Evolutionary conservation across 2,113 vertebrate species (phyloP), one percentile per base, ranked within the genome.

Genomic region (Strix aluco): DNA sequence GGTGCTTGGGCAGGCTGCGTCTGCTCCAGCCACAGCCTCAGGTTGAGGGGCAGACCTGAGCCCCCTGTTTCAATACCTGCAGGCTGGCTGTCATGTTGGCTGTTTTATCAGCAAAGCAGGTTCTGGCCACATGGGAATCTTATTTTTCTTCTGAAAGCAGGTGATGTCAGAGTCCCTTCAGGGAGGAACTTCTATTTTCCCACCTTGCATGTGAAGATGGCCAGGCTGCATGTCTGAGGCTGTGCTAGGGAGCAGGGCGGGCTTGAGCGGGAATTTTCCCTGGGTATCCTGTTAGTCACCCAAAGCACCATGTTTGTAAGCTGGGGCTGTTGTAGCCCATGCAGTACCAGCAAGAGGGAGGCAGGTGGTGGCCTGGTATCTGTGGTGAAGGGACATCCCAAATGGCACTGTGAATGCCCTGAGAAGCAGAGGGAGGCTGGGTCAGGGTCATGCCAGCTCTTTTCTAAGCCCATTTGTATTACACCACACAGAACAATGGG

Each of bases 11-110:
- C 47, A 38, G 32, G 22, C 54, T 54, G 15, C 0, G 1, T 21
- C 57, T 58, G n/a, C 46, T 44, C 22, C n/a, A n/a, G 38, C 20
- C 26, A 17, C 20, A 44, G 46, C 27, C 1, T 11, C 40, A 9
- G 42, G 4, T 0, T 34, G 18, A 19, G 23, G 38, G 19, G 8
- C 44, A 81, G 51, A 75, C 18, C n/a, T 42, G 44, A 65, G 49
- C 16, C 26, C 34, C 27, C 17, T n/a, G 3, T 14, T 81, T 38
- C 2, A 1, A 14, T 32, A 61, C n/a, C 16, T 71, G 21, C 14
- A 44, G 42, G 11, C 1, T 55, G 40, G 27, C 40, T 55, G 19
- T 34, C 0, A 0, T 15, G 16, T 49, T 80, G 38, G 42, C 20
- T 75, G 22, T 38, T 69, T 46, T 19, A 58, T 42, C 77, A 69